Evolutionary conservation across 1,140 invertebrate species (phyloP).

Genomic region (Teleogryllus occipitalis): DNA sequence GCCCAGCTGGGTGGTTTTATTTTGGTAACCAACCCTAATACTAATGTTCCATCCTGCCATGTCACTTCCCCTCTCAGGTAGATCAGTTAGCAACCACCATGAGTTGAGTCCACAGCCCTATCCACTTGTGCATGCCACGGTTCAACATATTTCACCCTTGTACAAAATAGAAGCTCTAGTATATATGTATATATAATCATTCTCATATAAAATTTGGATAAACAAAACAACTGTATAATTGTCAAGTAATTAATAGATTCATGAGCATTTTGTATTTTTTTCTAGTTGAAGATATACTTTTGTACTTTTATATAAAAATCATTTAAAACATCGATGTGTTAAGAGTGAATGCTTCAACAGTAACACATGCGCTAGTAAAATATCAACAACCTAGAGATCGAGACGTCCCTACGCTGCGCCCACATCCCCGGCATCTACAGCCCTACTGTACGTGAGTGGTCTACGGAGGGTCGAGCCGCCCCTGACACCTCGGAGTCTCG

Average conservation of each 20-base stretch:
- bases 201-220: slow-evolving; percentile 6
- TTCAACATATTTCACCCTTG: slow-evolving; percentile 7
- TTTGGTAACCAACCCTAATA: not conserved
- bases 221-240: slow-evolving; percentile 6
- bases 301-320: slow-evolving; percentile 6
- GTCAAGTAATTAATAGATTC: slow-evolving; percentile 5
- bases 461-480: no score
- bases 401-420: not conserved
- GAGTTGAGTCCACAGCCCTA: not conserved
- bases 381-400: slow-evolving; percentile 4
- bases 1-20: not conserved
- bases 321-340: slow-evolving; percentile 5
- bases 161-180: slow-evolving; percentile 10
- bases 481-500: not conserved
- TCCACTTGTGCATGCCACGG: not conserved
- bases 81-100: not conserved
- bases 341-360: slow-evolving; percentile 4
- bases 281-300: slow-evolving; percentile 5
- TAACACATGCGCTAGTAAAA: slow-evolving; percentile 4
- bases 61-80: not conserved
- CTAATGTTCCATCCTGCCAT: not conserved
- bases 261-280: slow-evolving; percentile 6
- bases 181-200: slow-evolving; percentile 15
- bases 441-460: not conserved
- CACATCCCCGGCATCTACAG: not conserved